phyloP scores from a whole-genome alignment of 2,113 vertebrate genomes.

The Ptilorrhoa leucosticta region DNA sequence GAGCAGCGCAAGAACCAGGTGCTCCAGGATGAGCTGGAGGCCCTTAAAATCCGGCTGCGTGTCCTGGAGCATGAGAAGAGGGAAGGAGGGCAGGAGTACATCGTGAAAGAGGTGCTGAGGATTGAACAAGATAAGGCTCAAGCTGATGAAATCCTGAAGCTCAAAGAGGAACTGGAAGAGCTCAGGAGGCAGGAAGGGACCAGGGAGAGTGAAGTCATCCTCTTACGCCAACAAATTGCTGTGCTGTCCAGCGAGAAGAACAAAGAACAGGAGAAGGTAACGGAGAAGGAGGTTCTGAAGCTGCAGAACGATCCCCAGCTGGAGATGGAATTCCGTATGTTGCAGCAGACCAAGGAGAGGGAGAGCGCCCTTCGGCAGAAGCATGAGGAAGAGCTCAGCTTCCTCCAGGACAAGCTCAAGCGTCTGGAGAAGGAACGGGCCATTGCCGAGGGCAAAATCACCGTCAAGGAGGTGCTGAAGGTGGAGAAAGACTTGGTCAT shows the following conservation, averaged over 20 bases:
- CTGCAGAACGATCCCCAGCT: conserved; percentile 92
- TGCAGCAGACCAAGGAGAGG: conserved; percentile 81
- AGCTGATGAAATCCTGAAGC: conserved; percentile 83
- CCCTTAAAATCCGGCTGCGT: conserved; percentile 75
- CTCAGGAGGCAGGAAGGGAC: conserved; percentile 82
- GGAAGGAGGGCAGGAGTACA: conserved; percentile 89
- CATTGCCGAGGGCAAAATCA: conserved; percentile 92
- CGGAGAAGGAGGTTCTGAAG: conserved; percentile 89
- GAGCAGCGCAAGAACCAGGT: conserved; percentile 84
- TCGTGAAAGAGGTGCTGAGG: conserved; percentile 92
- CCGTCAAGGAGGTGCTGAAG: conserved; percentile 92
- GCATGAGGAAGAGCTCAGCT: conserved; percentile 87
- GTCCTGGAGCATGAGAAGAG: conserved; percentile 81
- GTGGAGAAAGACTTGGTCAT: conserved; percentile 86
- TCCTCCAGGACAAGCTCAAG: conserved; percentile 87
- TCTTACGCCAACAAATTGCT: conserved; percentile 81
- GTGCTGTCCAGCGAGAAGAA: conserved; percentile 83
- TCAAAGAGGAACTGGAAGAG: conserved; percentile 88
- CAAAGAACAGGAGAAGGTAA: conserved; percentile 86
- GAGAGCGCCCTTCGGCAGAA: conserved; percentile 75
- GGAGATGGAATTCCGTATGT: conserved; percentile 80
- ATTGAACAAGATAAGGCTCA: conserved; percentile 91
- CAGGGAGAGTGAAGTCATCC: conserved; percentile 82
- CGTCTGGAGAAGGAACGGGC: conserved; percentile 90
- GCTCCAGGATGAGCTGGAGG: conserved; percentile 85